phyloP scores from a whole-genome alignment of 2,113 vertebrate species.

The Crotalus helleri region DNA sequence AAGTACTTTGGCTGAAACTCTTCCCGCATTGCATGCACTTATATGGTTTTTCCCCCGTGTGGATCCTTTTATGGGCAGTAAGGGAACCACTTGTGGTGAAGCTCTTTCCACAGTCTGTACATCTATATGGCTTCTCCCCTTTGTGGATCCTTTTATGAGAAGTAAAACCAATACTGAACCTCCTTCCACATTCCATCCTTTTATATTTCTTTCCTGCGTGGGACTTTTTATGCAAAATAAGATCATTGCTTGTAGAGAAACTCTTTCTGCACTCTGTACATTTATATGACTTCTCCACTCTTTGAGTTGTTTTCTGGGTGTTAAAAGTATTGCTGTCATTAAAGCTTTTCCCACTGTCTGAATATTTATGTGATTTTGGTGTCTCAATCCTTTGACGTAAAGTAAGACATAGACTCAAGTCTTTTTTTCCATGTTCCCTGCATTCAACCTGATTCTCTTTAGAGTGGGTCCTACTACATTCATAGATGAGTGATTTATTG shows the following conservation, averaged over 20 bases:
- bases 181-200: background rate
- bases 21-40: background rate
- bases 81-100: background rate
- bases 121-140: background rate
- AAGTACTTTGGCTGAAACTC: background rate
- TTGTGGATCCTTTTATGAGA: background rate
- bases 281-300: background rate
- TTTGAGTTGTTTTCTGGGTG: background rate
- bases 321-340: background rate
- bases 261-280: background rate
- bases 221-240: background rate
- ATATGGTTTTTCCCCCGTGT: background rate
- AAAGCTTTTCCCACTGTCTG: background rate
- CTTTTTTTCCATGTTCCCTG: background rate
- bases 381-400: background rate
- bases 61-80: background rate
- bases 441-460: background rate
- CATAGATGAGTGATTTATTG: background rate
- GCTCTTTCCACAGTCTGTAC: background rate
- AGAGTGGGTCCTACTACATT: background rate
- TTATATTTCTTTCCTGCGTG: background rate
- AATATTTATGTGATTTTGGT: background rate
- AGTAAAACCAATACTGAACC: background rate
- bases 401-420: background rate
- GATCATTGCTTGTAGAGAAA: background rate